A percentile compares a stretch with the other conserved stretches of the same genome.
Conservation (phyloP, 2,113 vertebrate genomes). For the Martes martes region DNA sequence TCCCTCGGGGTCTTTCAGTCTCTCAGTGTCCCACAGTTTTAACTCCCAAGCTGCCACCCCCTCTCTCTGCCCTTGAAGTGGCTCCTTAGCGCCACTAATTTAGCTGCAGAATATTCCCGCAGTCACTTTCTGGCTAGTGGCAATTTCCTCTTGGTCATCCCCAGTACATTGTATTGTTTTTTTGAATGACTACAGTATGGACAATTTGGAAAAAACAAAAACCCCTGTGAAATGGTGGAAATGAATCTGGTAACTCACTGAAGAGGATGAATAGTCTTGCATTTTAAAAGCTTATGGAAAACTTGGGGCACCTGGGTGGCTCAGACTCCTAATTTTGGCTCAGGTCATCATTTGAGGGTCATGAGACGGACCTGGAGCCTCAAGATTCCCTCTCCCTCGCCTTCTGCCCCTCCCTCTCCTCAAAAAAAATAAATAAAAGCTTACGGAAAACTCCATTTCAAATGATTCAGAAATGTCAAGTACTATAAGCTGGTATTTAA, state of each 20-base stretch:
- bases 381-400: too few species aligned
- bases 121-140: neutral
- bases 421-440: neutral
- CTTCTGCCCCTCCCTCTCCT: neutral
- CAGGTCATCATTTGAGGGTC: too few species aligned
- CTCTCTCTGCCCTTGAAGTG: neutral
- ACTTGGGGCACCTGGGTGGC: neutral
- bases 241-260: conserved; percentile 27
- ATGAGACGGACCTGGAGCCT: neutral
- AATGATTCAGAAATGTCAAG: conserved; percentile 71
- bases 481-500: conserved; percentile 83
- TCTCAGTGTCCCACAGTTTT: neutral
- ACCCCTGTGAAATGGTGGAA: conserved; percentile 29
- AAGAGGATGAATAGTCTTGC: conserved; percentile 55
- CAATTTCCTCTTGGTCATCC: neutral
- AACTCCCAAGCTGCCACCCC: neutral
- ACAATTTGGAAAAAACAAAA: conserved; percentile 49
- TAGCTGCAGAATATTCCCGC: neutral
- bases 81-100: neutral
- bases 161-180: conserved; percentile 13
- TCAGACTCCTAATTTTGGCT: neutral
- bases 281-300: conserved; percentile 79
- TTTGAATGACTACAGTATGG: conserved; percentile 43
- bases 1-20: neutral
- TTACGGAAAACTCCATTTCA: conserved; percentile 68